Evolutionary conservation across 2,797 vertebrate species (phyloP).

Genomic region (Rhinatrema bivittatum): DNA sequence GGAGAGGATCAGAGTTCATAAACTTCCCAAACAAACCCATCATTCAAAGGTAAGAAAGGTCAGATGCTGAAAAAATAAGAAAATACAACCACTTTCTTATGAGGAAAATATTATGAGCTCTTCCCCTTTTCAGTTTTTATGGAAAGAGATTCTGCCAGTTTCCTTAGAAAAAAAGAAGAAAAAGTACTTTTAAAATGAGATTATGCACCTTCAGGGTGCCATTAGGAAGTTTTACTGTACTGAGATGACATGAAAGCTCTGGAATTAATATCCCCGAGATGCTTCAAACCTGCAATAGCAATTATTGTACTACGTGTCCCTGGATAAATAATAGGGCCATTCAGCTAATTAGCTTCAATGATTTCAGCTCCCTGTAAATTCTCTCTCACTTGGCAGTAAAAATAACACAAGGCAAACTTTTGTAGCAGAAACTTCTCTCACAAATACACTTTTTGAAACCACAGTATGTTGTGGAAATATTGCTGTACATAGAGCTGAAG

Average conservation of each 20-base stretch:
- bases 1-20: conserved; percentile 32
- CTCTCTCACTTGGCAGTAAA: conserved; percentile 68
- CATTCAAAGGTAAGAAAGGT: conserved; percentile 55
- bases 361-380: conserved; percentile 69
- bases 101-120: conserved; percentile 71
- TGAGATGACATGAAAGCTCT: conserved; percentile 74
- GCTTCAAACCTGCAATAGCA: conserved; percentile 74
- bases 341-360: conserved; percentile 76
- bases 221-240: conserved; percentile 81
- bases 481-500: not conserved
- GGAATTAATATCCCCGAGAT: conserved; percentile 79
- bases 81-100: conserved; percentile 67
- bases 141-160: conserved; percentile 73
- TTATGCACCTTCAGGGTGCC: conserved; percentile 76
- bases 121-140: conserved; percentile 65
- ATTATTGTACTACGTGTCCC: conserved; percentile 76
- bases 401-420: conserved; percentile 70
- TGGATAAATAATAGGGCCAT: conserved; percentile 78
- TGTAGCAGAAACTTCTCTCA: conserved; percentile 62
- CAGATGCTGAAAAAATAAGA: conserved; percentile 56
- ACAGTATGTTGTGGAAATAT: not conserved
- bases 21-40: conserved; percentile 43
- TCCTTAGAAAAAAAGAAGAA: conserved; percentile 66
- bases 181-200: conserved; percentile 75
- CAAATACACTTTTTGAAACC: conserved; percentile 8